Evolutionary conservation across 2,888 invertebrate genomes (phyloP), one percentile per base, ranked within the genome.

Genomic region (Mylabris sibirica): DNA sequence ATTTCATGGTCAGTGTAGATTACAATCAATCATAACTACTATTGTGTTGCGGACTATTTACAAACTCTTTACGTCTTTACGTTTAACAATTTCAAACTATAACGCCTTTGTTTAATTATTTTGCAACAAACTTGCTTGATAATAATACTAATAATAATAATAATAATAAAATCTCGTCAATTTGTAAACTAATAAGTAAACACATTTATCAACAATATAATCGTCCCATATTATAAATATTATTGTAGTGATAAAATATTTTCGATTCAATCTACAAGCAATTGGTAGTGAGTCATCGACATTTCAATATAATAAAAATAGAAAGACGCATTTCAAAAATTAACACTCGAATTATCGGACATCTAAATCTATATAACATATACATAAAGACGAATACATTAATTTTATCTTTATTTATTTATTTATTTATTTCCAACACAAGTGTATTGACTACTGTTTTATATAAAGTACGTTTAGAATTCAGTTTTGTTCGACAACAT

Each of bases 1-100:
- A 71, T 71, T 71, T 71, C 71, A 71, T 34, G 69, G 69, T 35
- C 59, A 69, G 67, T 65, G 69, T 70, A 63, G 64, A 72, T 65
- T 64, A 68, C 65, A 61, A 72, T 72, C 68, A 69, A 72, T 72
- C 72, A 72, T 72, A 64, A 41, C 62, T 38, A 41, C 62, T 38
- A 41, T 62, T 65, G 34, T 65, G 34, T 60, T 65, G 65, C 65
- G 67, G 4, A 70, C 67, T 67, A 41, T 61, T 49, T 60, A 64
- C 59, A 64, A 69, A 62, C n/a, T n/a, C n/a, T n/a, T n/a, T n/a
- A n/a, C n/a, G n/a, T 67, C 65, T 49, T 2, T 2, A 11, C n/a
- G 2, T 9, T 20, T 57, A 64, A 65, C 67, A 35, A 64, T 63
- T 59, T 59, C 59, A 5, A 61, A 61, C 26, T 20, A 12, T 38